These are phyloP conservation scores for Phataginus tetradactyla DNA, from an alignment of 2,797 vertebrate genomes.

Conservation along the genomic window DNA sequence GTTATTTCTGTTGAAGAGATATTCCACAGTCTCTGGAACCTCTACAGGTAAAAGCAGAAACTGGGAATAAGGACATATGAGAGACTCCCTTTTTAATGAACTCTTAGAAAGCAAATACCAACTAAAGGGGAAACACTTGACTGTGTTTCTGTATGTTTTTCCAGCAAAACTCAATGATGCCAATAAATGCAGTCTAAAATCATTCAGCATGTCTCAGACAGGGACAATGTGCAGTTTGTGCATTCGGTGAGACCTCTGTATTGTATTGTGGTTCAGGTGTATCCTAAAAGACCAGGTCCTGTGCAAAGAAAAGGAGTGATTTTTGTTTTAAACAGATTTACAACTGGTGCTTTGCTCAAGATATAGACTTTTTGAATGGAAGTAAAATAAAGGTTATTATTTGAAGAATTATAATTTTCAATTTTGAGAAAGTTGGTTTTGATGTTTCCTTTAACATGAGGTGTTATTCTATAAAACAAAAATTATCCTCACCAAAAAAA, in stretches of 20 bases:
- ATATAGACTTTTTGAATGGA: neutral
- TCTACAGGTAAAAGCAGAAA: conserved; percentile 20
- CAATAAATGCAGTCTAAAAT: neutral
- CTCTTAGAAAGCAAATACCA: neutral
- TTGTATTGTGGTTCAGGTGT: neutral
- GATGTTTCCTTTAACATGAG: neutral
- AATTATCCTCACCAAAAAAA: conserved; percentile 29
- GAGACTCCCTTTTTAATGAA: neutral
- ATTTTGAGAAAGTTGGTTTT: neutral
- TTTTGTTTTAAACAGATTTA: neutral
- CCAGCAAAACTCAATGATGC: neutral
- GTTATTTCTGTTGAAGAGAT: conserved; percentile 8
- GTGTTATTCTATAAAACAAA: neutral
- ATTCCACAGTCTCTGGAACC: neutral
- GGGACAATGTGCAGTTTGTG: neutral
- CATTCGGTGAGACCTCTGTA: neutral
- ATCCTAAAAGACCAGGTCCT: neutral
- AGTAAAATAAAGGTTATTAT: conserved; percentile 4
- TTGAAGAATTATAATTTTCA: neutral
- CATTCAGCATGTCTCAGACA: neutral
- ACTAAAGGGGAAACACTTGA: neutral
- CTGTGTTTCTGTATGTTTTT: neutral
- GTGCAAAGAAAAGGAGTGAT: neutral
- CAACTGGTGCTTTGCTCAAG: neutral
- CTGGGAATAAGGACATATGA: neutral